phyloP scores from a whole-genome alignment of 2,888 invertebrate species.

The Synanthedon formicaeformis region DNA sequence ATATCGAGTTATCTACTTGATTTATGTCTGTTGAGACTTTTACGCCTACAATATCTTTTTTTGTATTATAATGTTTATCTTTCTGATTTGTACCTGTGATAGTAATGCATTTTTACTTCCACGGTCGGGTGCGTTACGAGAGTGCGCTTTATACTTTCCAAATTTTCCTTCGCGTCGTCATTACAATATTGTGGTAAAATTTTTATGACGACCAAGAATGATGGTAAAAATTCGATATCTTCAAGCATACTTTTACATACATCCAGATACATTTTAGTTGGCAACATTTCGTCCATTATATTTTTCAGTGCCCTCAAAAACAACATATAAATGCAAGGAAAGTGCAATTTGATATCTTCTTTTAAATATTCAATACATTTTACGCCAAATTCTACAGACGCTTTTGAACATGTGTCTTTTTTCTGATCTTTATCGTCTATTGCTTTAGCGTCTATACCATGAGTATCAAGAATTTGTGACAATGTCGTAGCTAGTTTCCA shows the following conservation, averaged over 20 bases:
- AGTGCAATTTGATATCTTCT: conserved; percentile 27
- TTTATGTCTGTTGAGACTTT: too few relatives aligned
- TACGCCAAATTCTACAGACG: conserved; percentile 24
- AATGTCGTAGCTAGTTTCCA: conserved; percentile 28
- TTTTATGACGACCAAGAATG: conserved; percentile 27
- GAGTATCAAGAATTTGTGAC: neutral
- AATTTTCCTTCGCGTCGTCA: conserved; percentile 10
- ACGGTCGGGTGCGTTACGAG: conserved; percentile 23
- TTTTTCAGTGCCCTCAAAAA: conserved; percentile 22
- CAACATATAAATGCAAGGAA: conserved; percentile 32
- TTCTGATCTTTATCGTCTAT: conserved; percentile 9
- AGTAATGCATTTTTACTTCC: conserved; percentile 34
- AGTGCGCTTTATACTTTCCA: conserved; percentile 2
- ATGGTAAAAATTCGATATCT: conserved; percentile 24
- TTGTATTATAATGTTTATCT: too few relatives aligned
- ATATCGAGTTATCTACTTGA: too few relatives aligned
- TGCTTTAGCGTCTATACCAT: neutral
- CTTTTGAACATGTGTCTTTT: conserved; percentile 14
- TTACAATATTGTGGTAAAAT: conserved; percentile 10
- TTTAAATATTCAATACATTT: conserved; percentile 28
- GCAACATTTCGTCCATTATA: neutral
- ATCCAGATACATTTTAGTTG: neutral
- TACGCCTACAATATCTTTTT: too few relatives aligned
- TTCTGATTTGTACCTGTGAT: neutral
- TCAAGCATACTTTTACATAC: conserved; percentile 21